Evolutionary conservation across 2,888 invertebrate genomes (phyloP), one percentile per base, ranked within the genome.

Genomic region (Nemoura dubitans): DNA sequence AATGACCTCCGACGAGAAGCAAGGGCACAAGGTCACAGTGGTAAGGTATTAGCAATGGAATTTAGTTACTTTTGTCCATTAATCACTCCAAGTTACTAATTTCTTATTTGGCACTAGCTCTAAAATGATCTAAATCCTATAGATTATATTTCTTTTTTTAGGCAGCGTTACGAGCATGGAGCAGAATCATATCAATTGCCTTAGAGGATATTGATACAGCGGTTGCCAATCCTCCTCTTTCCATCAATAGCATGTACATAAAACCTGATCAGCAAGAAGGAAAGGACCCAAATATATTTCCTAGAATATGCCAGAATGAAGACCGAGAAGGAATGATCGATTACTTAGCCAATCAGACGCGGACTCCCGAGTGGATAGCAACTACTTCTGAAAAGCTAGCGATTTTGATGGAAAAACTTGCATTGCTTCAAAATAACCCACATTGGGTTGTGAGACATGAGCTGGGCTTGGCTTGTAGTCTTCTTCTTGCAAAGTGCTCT

Each of bases 381-480:
- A 92, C 93, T 89, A 94, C 93, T 7, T 94, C 94, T 76, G 91
- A 92, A 76, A 95, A 94, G 89, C 90, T 95, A 83, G 91, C 92
- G 7, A 87, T 92, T 1, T 91, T 94, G 16, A 92, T 94, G 21
- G 91, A 91, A 36, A 90, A 93, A 85, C 91, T 96, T 21, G 90
- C 92, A 3, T 91, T 91, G 59, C 90, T 96, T 36, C 92, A 93
- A 0, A 92, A 93, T 0, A 94, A 96, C 90, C 92, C 93, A 0
- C 94, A 96, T 88, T 91, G 91, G 84, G 92, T 91, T 90, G 95
- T 97, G 87, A 92, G 96, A 84, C 91, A 91, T 85, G 95, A 95
- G 90, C 92, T 96, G 83, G 93, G 93, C 0, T 90, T 92, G n/a
- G 93, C 93, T 89, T 94, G 94, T 82, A 76, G 87, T 77, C 86